A percentile compares a stretch with the other conserved stretches of the same genome.
Evolutionary conservation across 1,140 invertebrate species (phyloP).

Genomic region (Neodiprion pinetum): DNA sequence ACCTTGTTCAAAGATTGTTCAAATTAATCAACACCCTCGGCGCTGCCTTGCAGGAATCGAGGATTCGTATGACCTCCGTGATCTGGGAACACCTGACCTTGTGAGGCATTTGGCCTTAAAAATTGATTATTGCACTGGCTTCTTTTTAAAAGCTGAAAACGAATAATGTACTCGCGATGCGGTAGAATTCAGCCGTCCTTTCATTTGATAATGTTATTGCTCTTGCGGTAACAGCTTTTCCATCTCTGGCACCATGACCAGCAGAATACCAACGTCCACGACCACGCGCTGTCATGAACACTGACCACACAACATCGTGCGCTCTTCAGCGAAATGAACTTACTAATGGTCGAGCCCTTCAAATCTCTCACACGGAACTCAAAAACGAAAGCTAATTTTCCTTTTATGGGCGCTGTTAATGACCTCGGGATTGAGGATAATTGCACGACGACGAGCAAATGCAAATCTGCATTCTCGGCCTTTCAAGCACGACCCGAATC

Average conservation of each 20-base stretch:
- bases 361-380: not conserved
- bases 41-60: too few species aligned
- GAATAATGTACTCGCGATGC: not conserved
- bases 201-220: not conserved
- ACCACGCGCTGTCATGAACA: not conserved
- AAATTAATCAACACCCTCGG: too few species aligned
- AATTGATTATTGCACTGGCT: too few species aligned
- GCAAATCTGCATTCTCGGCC: not conserved
- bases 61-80: too few species aligned
- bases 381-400: not conserved
- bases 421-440: not conserved
- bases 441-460: not conserved
- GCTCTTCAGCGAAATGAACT: slow-evolving; percentile 5
- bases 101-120: too few species aligned
- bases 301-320: not conserved
- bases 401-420: not conserved
- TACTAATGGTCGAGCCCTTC: not conserved
- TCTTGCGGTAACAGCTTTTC: not conserved
- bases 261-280: too few species aligned
- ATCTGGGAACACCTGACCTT: too few species aligned
- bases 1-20: too few species aligned
- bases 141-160: too few species aligned
- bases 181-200: not conserved
- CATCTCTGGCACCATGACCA: not conserved
- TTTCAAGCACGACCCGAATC: not conserved